A percentile compares a stretch with the other conserved stretches of the same genome.
phyloP scores from a whole-genome alignment of 2,797 vertebrate species.

The Balearica regulorum region DNA sequence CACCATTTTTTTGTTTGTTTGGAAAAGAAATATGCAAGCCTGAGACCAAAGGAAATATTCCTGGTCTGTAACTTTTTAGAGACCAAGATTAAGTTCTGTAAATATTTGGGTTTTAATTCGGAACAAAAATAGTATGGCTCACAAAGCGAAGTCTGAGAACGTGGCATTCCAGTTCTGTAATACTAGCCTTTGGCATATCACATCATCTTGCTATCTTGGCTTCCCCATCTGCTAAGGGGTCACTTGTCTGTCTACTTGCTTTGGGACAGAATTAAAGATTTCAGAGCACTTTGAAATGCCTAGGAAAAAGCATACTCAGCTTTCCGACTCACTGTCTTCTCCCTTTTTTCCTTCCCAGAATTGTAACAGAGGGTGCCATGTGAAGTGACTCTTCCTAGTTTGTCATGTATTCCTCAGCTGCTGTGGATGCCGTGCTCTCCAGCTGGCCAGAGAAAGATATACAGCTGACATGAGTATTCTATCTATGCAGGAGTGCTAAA shows the following conservation, averaged over 20 bases:
- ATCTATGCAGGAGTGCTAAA: not conserved
- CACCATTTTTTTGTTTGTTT: rapidly evolving
- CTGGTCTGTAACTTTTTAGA: not conserved
- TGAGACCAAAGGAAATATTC: not conserved
- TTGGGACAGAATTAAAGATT: not conserved
- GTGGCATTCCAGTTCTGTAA: not conserved
- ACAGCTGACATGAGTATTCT: not conserved
- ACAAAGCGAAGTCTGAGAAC: not conserved
- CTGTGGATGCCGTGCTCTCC: not conserved
- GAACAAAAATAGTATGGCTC: not conserved
- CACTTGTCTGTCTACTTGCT: not conserved
- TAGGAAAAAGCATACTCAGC: not conserved
- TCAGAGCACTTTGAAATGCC: not conserved
- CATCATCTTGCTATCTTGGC: not conserved
- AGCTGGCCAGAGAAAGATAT: not conserved
- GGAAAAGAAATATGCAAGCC: not conserved
- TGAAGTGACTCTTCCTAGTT: not conserved
- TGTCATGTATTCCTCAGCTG: rapidly evolving
- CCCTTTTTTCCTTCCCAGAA: not conserved
- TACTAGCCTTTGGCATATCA: not conserved
- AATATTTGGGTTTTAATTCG: not conserved
- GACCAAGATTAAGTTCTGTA: not conserved
- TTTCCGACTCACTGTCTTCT: not conserved
- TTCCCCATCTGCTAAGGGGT: not conserved
- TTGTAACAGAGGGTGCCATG: not conserved